phyloP scores from a whole-genome alignment of 2,797 vertebrate genomes.

The Brotula barbata region DNA sequence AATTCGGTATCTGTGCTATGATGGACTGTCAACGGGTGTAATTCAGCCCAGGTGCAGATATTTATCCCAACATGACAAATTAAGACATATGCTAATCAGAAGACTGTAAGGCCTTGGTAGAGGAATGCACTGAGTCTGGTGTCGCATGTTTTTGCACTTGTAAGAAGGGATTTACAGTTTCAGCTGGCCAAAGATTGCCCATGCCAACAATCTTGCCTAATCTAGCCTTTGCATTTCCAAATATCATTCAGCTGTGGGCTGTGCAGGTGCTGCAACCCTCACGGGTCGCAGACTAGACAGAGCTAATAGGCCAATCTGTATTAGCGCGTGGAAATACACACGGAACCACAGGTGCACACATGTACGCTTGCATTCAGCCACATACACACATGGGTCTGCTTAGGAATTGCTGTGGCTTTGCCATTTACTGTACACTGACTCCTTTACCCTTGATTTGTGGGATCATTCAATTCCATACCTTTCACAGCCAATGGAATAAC shows the following conservation, averaged over 20 bases:
- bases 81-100: too few relatives aligned
- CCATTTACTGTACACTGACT: slow-evolving; percentile 31
- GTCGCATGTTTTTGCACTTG: too few relatives aligned
- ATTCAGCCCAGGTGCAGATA: too few relatives aligned
- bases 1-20: too few relatives aligned
- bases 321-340: background rate
- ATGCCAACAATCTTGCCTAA: slow-evolving; percentile 24
- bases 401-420: slow-evolving; percentile 33
- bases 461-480: slow-evolving; percentile 45
- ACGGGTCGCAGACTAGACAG: slow-evolving; percentile 1
- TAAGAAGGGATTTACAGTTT: slow-evolving; percentile 20
- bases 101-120: too few relatives aligned
- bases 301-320: too few relatives aligned
- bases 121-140: too few relatives aligned
- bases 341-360: slow-evolving; percentile 3
- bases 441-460: slow-evolving; percentile 46
- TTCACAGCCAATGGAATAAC: slow-evolving; percentile 54
- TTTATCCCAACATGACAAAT: too few relatives aligned
- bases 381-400: background rate
- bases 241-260: slow-evolving; percentile 16
- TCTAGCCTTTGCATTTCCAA: slow-evolving; percentile 24
- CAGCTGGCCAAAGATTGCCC: slow-evolving; percentile 8
- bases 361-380: background rate
- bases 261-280: slow-evolving; percentile 3
- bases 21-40: too few relatives aligned